These are phyloP conservation scores for Apodemia mormo DNA, from an alignment of 2,888 invertebrate genomes.

Conservation along the genomic window DNA sequence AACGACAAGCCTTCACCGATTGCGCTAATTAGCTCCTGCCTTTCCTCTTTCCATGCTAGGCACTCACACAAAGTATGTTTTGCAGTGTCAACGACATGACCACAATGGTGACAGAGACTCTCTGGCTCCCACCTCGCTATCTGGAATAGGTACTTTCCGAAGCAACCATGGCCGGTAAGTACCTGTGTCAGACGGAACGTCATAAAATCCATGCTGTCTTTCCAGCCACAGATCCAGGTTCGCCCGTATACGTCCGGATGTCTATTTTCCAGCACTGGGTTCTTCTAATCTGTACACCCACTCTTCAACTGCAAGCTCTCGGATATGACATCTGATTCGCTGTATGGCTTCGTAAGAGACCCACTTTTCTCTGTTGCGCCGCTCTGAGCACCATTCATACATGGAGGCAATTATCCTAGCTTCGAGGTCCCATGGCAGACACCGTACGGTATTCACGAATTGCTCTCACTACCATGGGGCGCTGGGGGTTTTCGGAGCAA, in stretches of 20 bases:
- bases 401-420: neutral
- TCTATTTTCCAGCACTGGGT: neutral
- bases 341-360: neutral
- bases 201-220: neutral
- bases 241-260: neutral
- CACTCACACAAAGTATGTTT: no score
- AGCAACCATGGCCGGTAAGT: no score
- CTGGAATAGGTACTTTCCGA: no score
- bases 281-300: neutral
- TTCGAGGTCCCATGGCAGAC: neutral
- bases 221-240: neutral
- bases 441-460: no score
- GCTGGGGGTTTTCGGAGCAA: no score
- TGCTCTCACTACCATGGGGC: no score
- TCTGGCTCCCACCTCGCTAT: no score
- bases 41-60: neutral
- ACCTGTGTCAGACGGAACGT: neutral
- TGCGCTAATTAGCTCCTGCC: no score
- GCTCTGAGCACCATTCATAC: neutral
- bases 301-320: neutral
- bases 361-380: neutral
- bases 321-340: neutral
- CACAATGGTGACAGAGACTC: no score
- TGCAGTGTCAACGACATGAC: no score
- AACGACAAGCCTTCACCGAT: no score